A percentile compares a stretch with the other conserved stretches of the same genome.
phyloP scores from a whole-genome alignment of 1,140 invertebrate genomes.

The Sitodiplosis mosellana region DNA sequence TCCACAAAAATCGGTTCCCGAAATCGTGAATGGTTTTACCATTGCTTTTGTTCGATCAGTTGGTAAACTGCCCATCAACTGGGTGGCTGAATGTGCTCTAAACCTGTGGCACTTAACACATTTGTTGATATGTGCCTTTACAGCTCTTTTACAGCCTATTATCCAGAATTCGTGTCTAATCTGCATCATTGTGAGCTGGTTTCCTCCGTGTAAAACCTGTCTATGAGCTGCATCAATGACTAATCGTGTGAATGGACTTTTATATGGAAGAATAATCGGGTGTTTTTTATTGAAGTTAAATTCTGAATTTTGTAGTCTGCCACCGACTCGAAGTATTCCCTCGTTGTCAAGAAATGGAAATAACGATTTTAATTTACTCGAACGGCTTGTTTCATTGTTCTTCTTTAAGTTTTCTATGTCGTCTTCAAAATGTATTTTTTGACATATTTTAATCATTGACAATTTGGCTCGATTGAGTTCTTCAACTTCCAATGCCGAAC shows the following conservation, averaged over 20 bases:
- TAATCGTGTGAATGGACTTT: background rate
- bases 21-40: slow-evolving; percentile 16
- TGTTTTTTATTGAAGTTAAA: background rate
- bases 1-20: slow-evolving; percentile 24
- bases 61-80: slow-evolving; percentile 22
- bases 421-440: background rate
- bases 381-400: background rate
- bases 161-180: slow-evolving; percentile 3
- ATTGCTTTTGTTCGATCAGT: slow-evolving; percentile 7
- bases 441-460: background rate
- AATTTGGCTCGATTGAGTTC: background rate
- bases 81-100: slow-evolving; percentile 6
- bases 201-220: slow-evolving; percentile 1
- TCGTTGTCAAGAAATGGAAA: background rate
- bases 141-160: slow-evolving; percentile 8
- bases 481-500: too few relatives aligned
- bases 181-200: background rate
- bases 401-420: background rate
- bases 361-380: background rate
- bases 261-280: background rate
- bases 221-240: background rate
- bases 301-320: background rate
- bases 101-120: slow-evolving; percentile 9
- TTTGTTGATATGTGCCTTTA: slow-evolving; percentile 8
- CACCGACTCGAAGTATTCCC: background rate